Evolutionary conservation across 2,888 invertebrate genomes (phyloP).

Genomic region (Chloroclysta siterata): DNA sequence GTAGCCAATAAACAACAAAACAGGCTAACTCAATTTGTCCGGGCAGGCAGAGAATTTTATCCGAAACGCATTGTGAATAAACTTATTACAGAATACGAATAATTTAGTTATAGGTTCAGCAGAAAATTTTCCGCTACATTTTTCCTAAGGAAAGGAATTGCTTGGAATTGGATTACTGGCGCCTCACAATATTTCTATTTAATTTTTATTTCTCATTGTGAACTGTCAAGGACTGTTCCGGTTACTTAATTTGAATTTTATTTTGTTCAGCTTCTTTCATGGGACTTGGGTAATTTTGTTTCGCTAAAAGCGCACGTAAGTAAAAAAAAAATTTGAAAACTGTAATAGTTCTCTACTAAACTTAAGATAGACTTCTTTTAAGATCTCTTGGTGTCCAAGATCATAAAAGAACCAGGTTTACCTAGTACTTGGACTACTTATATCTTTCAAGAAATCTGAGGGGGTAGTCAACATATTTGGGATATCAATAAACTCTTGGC

Average conservation of each 20-base stretch:
- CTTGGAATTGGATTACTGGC: constrained; percentile 71
- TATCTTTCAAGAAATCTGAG: no score
- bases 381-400: no score
- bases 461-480: no score
- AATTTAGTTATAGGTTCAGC: constrained; percentile 70
- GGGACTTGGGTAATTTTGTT: constrained; percentile 26
- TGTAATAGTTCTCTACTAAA: no score
- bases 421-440: no score
- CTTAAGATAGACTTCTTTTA: no score
- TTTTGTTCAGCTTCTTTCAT: constrained; percentile 32
- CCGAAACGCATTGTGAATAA: constrained; percentile 73
- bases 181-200: constrained; percentile 80
- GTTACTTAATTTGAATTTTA: constrained; percentile 64
- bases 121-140: constrained; percentile 58
- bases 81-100: constrained; percentile 79
- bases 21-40: constrained; percentile 44
- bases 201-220: constrained; percentile 80
- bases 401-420: no score
- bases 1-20: constrained; percentile 39
- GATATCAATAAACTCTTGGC: no score
- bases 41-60: constrained; percentile 53
- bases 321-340: no score
- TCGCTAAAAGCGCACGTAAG: constrained; percentile 4
- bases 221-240: constrained; percentile 50
- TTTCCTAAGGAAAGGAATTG: constrained; percentile 56